A percentile compares a stretch with the other conserved stretches of the same genome.
These are phyloP conservation scores for Drosophila albomicans DNA, from an alignment of 1,140 invertebrate species.

Conservation along the genomic window DNA sequence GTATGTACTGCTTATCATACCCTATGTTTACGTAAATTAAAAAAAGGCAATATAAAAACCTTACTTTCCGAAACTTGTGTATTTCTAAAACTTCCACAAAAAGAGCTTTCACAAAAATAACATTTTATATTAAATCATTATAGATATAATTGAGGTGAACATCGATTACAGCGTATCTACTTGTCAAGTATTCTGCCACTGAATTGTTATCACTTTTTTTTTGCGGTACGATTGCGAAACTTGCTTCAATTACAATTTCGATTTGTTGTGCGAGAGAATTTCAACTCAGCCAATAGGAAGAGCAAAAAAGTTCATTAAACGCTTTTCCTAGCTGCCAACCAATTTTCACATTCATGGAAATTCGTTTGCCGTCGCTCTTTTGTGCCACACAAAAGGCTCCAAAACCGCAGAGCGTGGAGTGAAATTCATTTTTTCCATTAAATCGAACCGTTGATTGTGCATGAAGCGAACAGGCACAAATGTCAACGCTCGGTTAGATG, in stretches of 20 bases:
- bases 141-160: not conserved
- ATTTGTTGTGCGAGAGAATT: conserved; percentile 57
- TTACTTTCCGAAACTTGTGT: too few relatives aligned
- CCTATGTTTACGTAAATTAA: not conserved
- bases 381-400: conserved; percentile 65
- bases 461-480: conserved; percentile 78
- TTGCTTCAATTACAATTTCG: conserved; percentile 78
- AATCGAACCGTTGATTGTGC: conserved; percentile 80
- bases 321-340: conserved; percentile 58
- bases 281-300: conserved; percentile 41
- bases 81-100: too few relatives aligned
- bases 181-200: not conserved
- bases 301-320: conserved; percentile 70
- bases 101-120: too few relatives aligned
- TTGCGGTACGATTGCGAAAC: conserved; percentile 19
- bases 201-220: conserved; percentile 21
- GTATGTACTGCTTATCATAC: not conserved
- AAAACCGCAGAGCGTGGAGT: conserved; percentile 65
- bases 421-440: conserved; percentile 83
- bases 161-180: not conserved
- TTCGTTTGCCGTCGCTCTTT: conserved; percentile 58
- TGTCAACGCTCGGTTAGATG: conserved; percentile 80
- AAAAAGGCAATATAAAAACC: not conserved
- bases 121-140: not conserved
- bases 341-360: conserved; percentile 64